Percentiles rank a stretch among this genome's conserved stretches.
Conservation (phyloP, 2,888 invertebrate genomes). For the Drosophila neotestacea region DNA sequence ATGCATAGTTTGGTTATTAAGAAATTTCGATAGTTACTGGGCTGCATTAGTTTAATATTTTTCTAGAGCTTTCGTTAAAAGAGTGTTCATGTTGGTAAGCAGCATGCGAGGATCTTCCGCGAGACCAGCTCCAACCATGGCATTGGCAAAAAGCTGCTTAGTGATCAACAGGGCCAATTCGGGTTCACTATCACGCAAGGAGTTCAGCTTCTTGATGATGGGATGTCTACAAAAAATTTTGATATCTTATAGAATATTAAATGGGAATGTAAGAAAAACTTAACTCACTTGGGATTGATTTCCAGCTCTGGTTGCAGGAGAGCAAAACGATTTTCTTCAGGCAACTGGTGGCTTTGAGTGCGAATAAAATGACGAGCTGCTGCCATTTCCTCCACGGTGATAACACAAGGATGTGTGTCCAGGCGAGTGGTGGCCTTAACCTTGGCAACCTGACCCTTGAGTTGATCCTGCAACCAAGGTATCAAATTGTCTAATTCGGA, state of each 20-base stretch:
- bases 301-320: conserved; percentile 96
- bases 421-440: conserved; percentile 94
- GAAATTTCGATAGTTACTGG: conserved; percentile 19
- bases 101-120: conserved; percentile 95
- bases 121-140: conserved; percentile 97
- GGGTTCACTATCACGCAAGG: conserved; percentile 90
- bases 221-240: conserved; percentile 88
- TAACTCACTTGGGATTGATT: conserved; percentile 93
- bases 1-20: conserved; percentile 17
- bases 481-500: conserved; percentile 92
- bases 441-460: conserved; percentile 92
- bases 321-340: conserved; percentile 94
- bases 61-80: conserved; percentile 92
- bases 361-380: conserved; percentile 97
- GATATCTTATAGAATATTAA: not conserved
- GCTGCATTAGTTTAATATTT: conserved; percentile 87
- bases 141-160: conserved; percentile 96
- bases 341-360: conserved; percentile 92
- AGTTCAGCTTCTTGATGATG: conserved; percentile 94
- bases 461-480: conserved; percentile 91
- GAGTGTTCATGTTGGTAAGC: conserved; percentile 93
- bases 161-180: conserved; percentile 93
- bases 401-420: conserved; percentile 96
- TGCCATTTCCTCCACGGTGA: conserved; percentile 98
- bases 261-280: too few species aligned